A percentile compares a stretch with the other conserved stretches of the same genome.
These are phyloP conservation scores for Leucozona laternaria DNA, from an alignment of 2,888 invertebrate genomes.

Conservation along the genomic window DNA sequence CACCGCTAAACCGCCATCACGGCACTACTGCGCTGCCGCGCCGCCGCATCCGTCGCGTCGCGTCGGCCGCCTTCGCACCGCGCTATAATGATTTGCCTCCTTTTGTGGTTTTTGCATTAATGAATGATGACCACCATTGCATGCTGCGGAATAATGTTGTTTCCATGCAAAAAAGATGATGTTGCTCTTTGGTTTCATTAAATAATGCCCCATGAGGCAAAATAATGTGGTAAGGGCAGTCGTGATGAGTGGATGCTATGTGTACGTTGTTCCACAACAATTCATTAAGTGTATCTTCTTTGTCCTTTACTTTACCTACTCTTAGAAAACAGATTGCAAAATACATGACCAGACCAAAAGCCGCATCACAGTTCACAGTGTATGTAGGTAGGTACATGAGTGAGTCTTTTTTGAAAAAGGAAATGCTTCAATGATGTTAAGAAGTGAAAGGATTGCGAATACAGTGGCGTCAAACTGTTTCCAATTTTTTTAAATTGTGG, in stretches of 20 bases:
- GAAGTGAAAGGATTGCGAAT: not conserved
- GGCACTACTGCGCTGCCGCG: not conserved
- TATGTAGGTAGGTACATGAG: too few relatives aligned
- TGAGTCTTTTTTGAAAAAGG: not conserved
- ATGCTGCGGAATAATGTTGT: constrained; percentile 34
- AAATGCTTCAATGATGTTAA: constrained; percentile 10
- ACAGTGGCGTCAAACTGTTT: not conserved
- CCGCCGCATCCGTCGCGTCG: too few relatives aligned
- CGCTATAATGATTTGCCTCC: constrained; percentile 73
- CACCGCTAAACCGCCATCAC: not conserved
- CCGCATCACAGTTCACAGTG: not conserved
- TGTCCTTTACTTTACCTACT: constrained; percentile 49
- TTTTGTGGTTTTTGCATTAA: constrained; percentile 73
- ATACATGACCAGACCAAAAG: constrained; percentile 19
- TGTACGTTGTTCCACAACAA: constrained; percentile 51
- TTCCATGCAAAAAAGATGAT: constrained; percentile 49
- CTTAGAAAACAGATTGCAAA: constrained; percentile 50
- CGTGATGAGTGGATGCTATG: not conserved
- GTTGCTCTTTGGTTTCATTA: constrained; percentile 69
- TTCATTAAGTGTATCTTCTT: constrained; percentile 65
- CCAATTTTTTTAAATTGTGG: too few relatives aligned
- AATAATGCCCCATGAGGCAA: constrained; percentile 65
- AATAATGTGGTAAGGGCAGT: not conserved
- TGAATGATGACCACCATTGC: constrained; percentile 71
- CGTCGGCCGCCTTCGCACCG: not conserved